Conservation (phyloP, 2,113 vertebrate genomes). For the Aegotheles bennettii region DNA sequence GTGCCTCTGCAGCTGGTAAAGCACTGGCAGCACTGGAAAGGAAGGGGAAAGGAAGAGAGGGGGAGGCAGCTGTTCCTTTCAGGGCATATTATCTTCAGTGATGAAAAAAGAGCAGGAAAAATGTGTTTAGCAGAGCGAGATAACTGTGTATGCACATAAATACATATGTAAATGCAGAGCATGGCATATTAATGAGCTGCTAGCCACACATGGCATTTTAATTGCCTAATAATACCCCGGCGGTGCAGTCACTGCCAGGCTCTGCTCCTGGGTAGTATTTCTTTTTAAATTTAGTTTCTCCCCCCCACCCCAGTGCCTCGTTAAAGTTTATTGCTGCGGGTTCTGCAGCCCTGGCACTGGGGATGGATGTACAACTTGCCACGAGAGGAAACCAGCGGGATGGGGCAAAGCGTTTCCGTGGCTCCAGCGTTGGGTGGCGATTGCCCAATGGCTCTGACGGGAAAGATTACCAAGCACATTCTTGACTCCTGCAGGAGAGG, state of each 20-base stretch:
- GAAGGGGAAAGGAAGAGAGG: background rate
- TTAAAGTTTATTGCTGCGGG: background rate
- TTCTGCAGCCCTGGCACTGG: background rate
- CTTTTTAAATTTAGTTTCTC: background rate
- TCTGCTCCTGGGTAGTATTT: background rate
- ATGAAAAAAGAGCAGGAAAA: background rate
- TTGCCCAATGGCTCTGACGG: background rate
- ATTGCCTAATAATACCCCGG: background rate
- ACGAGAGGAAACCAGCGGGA: background rate
- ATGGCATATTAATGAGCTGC: background rate
- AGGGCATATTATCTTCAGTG: background rate
- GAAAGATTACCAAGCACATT: slow-evolving; percentile 38
- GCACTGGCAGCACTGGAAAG: background rate
- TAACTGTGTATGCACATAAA: background rate
- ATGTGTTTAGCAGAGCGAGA: background rate
- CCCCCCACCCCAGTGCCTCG: background rate
- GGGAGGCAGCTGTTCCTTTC: background rate
- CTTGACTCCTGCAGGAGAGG: slow-evolving; percentile 6
- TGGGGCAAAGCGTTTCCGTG: background rate
- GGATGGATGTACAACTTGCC: accelerated
- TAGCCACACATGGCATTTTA: background rate
- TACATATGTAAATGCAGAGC: background rate
- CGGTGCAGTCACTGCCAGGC: background rate
- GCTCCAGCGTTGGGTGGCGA: background rate
- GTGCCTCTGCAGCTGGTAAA: background rate